A percentile compares a stretch with the other conserved stretches of the same genome.
phyloP scores from a whole-genome alignment of 1,140 invertebrate species.

The Hyphantria cunea region DNA sequence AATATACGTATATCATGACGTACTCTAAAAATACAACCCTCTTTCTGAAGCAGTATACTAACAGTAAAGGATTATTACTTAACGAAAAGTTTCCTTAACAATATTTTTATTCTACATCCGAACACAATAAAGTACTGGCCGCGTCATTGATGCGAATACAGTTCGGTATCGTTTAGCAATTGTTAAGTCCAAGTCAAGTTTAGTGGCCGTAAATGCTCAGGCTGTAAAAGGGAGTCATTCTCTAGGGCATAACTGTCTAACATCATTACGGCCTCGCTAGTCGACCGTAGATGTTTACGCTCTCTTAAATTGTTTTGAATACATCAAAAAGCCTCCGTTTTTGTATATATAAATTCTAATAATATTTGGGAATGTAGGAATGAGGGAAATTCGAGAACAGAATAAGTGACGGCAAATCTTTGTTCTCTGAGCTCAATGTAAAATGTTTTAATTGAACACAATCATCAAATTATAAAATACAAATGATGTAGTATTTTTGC shows the following conservation, averaged over 20 bases:
- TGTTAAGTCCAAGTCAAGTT: conserved; percentile 53
- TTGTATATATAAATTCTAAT: conserved; percentile 5
- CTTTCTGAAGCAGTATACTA: not conserved
- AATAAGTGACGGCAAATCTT: not conserved
- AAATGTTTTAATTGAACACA: not conserved
- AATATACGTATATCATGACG: too few relatives aligned
- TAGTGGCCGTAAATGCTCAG: conserved; percentile 55
- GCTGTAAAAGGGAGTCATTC: conserved; percentile 41
- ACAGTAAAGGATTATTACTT: not conserved
- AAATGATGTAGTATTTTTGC: too few relatives aligned
- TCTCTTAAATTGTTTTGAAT: conserved; percentile 35
- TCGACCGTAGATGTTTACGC: conserved; percentile 13
- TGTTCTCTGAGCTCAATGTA: not conserved
- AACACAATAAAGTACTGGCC: conserved; percentile 25
- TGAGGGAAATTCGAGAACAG: not conserved
- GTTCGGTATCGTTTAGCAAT: conserved; percentile 40
- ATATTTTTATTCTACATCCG: conserved; percentile 15
- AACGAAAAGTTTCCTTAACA: too few relatives aligned
- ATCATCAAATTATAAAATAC: too few relatives aligned
- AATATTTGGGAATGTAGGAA: not conserved
- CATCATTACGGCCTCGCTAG: conserved; percentile 44
- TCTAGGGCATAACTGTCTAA: conserved; percentile 44
- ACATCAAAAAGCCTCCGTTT: conserved; percentile 11
- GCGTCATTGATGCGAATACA: conserved; percentile 27
- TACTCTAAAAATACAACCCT: too few relatives aligned